Conservation (phyloP, 2,888 invertebrate genomes). For the Cosmopolites sordidus region DNA sequence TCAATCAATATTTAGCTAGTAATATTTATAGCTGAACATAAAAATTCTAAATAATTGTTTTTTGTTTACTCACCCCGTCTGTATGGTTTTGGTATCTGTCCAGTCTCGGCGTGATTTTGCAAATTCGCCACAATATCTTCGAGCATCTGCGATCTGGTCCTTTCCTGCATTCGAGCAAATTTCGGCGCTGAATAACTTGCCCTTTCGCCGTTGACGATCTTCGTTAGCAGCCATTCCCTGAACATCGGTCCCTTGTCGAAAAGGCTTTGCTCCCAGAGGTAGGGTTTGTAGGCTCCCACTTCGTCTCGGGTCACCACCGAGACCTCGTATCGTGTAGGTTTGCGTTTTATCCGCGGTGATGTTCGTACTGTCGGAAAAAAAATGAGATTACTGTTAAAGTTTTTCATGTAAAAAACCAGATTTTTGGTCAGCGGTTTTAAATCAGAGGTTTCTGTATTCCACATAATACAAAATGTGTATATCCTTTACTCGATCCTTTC, state of each 20-base stretch:
- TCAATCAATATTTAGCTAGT: no score
- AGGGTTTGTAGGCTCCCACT: slow-evolving; percentile 93
- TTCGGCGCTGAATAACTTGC: slow-evolving; percentile 93
- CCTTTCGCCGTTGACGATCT: slow-evolving; percentile 89
- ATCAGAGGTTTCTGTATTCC: no score
- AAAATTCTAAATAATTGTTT: no score
- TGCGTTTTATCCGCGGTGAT: slow-evolving; percentile 79
- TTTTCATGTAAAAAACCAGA: no score
- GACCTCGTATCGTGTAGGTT: slow-evolving; percentile 85
- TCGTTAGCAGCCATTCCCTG: slow-evolving; percentile 89
- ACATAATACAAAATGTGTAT: no score
- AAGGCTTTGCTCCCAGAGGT: slow-evolving; percentile 91
- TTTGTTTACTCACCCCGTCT: slow-evolving; percentile 61
- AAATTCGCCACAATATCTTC: slow-evolving; percentile 92
- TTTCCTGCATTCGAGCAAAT: slow-evolving; percentile 91
- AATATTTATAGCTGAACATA: no score
- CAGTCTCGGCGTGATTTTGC: slow-evolving; percentile 91
- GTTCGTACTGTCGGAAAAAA: slow-evolving; percentile 63
- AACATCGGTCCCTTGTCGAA: slow-evolving; percentile 95
- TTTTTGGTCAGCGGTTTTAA: no score
- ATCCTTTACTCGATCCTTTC: no score
- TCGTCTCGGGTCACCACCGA: slow-evolving; percentile 91
- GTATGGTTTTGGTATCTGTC: slow-evolving; percentile 93
- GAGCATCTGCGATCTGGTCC: slow-evolving; percentile 89
- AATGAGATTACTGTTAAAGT: no score